Percentiles rank a stretch among this genome's conserved stretches.
Evolutionary conservation across 1,140 invertebrate species (phyloP).

Genomic region (Odontomachus brunneus): DNA sequence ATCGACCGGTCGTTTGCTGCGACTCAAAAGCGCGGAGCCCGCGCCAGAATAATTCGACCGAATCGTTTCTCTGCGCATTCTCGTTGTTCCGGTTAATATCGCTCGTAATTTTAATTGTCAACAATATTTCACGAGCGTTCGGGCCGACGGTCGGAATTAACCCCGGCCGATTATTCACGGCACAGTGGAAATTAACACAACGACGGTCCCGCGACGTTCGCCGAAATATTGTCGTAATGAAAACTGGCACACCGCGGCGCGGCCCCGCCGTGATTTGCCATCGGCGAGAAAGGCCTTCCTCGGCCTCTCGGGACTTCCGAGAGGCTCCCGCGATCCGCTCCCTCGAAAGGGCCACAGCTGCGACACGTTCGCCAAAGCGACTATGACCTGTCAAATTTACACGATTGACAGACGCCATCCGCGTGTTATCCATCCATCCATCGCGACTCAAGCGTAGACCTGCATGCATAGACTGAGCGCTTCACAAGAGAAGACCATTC

Average conservation of each 20-base stretch:
- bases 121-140: conserved; percentile 41
- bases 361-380: neutral
- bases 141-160: conserved; percentile 24
- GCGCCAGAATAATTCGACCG: neutral
- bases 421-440: neutral
- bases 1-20: too few relatives aligned
- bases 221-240: conserved; percentile 29
- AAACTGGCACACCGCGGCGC: neutral
- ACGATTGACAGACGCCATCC: neutral
- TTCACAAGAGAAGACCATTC: too few relatives aligned
- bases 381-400: conserved; percentile 3
- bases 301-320: neutral
- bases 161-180: conserved; percentile 16
- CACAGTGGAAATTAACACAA: conserved; percentile 11
- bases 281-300: neutral
- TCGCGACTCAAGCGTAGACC: too few relatives aligned
- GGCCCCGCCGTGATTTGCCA: neutral
- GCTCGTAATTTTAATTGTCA: conserved; percentile 33
- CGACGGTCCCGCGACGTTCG: conserved; percentile 15
- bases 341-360: neutral
- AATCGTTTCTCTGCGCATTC: conserved; percentile 33
- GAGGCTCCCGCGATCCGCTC: conserved; percentile 24
- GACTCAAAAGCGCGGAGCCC: neutral
- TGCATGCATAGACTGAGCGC: too few relatives aligned
- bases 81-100: neutral